Evolutionary conservation across 2,888 invertebrate genomes (phyloP), one percentile per base, ranked within the genome.

Genomic region (Dicyrtoma fusca): DNA sequence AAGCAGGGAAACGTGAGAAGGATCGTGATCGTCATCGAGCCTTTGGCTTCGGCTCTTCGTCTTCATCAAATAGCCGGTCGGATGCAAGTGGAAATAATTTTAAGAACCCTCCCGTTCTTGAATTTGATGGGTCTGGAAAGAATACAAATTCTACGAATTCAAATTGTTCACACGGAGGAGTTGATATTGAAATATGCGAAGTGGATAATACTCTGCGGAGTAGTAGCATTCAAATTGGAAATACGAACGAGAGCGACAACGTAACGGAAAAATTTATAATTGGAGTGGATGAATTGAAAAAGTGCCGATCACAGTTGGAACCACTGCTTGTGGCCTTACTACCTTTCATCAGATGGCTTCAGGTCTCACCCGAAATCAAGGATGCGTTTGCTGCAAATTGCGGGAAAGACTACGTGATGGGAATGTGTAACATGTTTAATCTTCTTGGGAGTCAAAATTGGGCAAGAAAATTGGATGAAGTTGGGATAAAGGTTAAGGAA

Each of bases 311-410:
- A 21, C 73, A 76, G 57, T 44, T 77, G 5, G 76, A 78, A 55
- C 74, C 76, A 10, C 42, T 76, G 5, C 51, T 80, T 8, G 73
- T 77, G 4, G 76, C 80, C 5, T 34, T 79, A 19, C 34, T 66
- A 10, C 80, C 80, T 6, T 80, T 78, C 47, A 72, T 79, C 6
- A 47, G 76, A 42, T 80, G 80, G 78, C 63, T 80, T 53, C 74
- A 77, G 68, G 69, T 73, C n/a, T 77, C 76, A 34, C 74, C 76
- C 2, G 75, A 72, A 49, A 75, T 79, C 13, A 76, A 74, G 53
- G 75, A 76, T 62, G 79, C 78, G 1, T 76, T 79, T 59, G 76
- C 78, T 10, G 75, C 76, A 6, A 77, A 77, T 55, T 75, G 74
- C 53, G 79, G 77, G 17, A 76, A 77, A 63, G 68, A 74, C 8